A percentile compares a stretch with the other conserved stretches of the same genome.
phyloP scores from a whole-genome alignment of 2,113 vertebrate genomes.

The Thomomys bottae region DNA sequence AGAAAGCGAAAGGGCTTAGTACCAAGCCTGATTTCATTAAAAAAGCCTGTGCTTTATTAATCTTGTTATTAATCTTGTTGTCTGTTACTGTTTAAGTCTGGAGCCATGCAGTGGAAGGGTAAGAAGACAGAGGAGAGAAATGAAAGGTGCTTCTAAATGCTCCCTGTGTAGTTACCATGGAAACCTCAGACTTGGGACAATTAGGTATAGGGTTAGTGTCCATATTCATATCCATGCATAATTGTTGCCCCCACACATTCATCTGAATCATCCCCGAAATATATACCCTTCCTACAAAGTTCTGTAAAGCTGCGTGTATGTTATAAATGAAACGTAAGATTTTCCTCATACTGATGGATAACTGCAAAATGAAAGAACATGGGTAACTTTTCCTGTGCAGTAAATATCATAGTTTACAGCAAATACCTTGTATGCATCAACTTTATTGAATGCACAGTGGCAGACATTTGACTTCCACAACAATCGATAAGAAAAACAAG shows the following conservation, averaged over 20 bases:
- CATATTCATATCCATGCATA: not conserved
- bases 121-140: not conserved
- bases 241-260: not conserved
- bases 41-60: conserved; percentile 49
- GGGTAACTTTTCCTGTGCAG: not conserved
- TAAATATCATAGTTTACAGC: not conserved
- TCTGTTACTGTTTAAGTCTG: conserved; percentile 52
- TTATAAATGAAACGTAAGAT: not conserved
- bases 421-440: not conserved
- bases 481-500: not conserved
- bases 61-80: conserved; percentile 65
- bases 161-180: conserved; percentile 1
- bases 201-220: not conserved
- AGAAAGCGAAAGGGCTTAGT: conserved; percentile 54
- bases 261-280: not conserved
- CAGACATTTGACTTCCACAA: not conserved
- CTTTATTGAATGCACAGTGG: not conserved
- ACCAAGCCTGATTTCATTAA: conserved; percentile 56
- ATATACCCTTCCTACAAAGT: not conserved
- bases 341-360: not conserved
- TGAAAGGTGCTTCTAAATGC: not conserved
- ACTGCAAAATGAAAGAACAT: not conserved
- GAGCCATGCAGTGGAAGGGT: not conserved
- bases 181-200: not conserved
- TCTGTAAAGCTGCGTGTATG: not conserved